A percentile compares a stretch with the other conserved stretches of the same genome.
Evolutionary conservation across 2,797 vertebrate genomes (phyloP).

Genomic region (Alauda arvensis): DNA sequence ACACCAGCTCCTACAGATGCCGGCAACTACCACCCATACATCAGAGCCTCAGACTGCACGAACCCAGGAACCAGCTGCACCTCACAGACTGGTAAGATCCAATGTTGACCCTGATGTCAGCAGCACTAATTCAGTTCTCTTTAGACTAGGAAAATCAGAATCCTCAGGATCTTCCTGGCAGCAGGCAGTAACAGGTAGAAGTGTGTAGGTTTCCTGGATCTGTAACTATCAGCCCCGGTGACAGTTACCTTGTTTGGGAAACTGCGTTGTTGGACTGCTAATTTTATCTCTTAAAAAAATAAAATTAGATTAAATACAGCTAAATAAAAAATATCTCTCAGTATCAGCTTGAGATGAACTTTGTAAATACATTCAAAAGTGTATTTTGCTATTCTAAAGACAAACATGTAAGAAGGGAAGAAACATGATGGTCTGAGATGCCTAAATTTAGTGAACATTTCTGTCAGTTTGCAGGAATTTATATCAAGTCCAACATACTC

Average conservation of each 20-base stretch:
- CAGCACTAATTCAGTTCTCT: neutral
- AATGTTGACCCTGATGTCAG: neutral
- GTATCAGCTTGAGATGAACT: neutral
- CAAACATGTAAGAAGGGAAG: neutral
- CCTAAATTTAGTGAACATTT: neutral
- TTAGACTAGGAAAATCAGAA: neutral
- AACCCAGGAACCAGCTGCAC: neutral
- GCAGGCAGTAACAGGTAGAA: neutral
- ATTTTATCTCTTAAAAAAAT: neutral
- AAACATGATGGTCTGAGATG: neutral
- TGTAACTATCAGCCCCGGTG: neutral
- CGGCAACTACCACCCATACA: neutral
- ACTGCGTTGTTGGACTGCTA: neutral
- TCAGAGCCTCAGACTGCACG: accelerated
- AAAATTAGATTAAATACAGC: neutral
- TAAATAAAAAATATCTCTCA: neutral
- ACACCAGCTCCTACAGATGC: neutral
- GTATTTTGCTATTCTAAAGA: neutral
- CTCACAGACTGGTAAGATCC: neutral
- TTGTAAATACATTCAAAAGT: neutral
- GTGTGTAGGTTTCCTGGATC: neutral
- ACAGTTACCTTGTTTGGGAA: neutral
- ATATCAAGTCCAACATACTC: neutral
- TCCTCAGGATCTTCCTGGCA: neutral
- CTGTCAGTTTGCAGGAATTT: neutral